phyloP scores from a whole-genome alignment of 2,888 invertebrate genomes.

The Tanypteryx hageni region DNA sequence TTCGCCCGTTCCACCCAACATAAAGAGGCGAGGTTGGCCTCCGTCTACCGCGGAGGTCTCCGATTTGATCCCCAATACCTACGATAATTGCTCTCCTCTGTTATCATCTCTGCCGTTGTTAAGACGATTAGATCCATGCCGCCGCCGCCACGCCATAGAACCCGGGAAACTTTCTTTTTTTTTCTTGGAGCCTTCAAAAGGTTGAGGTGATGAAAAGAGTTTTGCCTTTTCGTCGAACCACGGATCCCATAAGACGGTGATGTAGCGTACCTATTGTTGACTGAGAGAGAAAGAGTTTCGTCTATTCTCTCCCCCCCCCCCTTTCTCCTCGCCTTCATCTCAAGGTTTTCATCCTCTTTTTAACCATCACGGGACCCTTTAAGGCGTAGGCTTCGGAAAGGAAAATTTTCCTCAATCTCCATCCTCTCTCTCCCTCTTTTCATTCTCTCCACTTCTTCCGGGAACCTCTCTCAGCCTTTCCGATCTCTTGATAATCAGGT shows the following conservation, averaged over 20 bases:
- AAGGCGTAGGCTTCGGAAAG: background rate
- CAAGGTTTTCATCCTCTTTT: background rate
- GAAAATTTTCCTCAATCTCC: background rate
- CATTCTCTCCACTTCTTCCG: background rate
- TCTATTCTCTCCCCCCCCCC: background rate
- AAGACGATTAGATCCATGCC: background rate
- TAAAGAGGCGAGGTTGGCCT: background rate
- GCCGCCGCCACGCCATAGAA: background rate
- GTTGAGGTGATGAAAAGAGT: background rate
- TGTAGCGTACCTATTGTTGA: background rate
- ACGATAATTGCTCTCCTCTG: background rate
- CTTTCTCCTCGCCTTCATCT: background rate
- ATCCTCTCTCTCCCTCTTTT: background rate
- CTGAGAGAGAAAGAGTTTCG: background rate
- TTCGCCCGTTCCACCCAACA: too few species aligned
- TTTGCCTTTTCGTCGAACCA: background rate
- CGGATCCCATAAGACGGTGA: background rate
- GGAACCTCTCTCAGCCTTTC: background rate
- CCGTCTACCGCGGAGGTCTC: background rate
- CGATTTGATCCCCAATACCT: background rate
- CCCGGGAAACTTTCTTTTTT: background rate
- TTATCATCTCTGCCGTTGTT: background rate
- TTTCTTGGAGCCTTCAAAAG: background rate
- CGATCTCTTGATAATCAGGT: background rate
- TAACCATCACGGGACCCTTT: background rate